Evolutionary conservation across 2,797 vertebrate genomes (phyloP), one percentile per base, ranked within the genome.

Genomic region (Gymnodraco acuticeps): DNA sequence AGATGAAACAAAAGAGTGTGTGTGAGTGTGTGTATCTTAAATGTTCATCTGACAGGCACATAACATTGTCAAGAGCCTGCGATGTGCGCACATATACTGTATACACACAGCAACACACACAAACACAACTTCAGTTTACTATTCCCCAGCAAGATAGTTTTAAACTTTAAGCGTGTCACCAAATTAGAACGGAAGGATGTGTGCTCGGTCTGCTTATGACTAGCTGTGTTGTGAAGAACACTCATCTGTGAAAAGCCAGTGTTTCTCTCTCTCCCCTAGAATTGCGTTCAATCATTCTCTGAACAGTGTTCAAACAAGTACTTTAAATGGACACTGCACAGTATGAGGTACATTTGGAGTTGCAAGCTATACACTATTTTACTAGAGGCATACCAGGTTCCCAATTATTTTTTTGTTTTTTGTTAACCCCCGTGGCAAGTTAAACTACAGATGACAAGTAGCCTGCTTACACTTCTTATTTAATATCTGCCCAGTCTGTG

Each of bases 161-260:
- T 78, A 73, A 70, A 67, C 33, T 47, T 27, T 12, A 78, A 47
- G 64, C 61, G 64, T 52, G 70, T 70, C 73, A 60, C 78, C 73
- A 81, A 77, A 86, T 84, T 75, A 78, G 79, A 81, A 61, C 63
- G 62, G 68, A 77, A 33, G 55, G 65, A 67, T 76, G 54, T 64
- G 58, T 42, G 67, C 78, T 73, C 0, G 2, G 56, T 33, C 56
- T 76, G 61, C 80, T 69, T 70, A 77, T 73, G 72, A 71, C 10
- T 53, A 31, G 70, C 59, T 50, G 45, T 50, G 67, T 53, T 64
- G 46, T 23, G 61, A 71, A 51, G 48, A 10, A 50, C 38, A 15
- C 60, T 88, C 74, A 70, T 87, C 74, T 78, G 53, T 56, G 73
- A 81, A 61, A 69, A 77, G 61, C 17, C 33, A 41, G 17, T 62